These are phyloP conservation scores for Drosophila trichaetosa DNA, from an alignment of 2,888 invertebrate genomes.

Conservation along the genomic window DNA sequence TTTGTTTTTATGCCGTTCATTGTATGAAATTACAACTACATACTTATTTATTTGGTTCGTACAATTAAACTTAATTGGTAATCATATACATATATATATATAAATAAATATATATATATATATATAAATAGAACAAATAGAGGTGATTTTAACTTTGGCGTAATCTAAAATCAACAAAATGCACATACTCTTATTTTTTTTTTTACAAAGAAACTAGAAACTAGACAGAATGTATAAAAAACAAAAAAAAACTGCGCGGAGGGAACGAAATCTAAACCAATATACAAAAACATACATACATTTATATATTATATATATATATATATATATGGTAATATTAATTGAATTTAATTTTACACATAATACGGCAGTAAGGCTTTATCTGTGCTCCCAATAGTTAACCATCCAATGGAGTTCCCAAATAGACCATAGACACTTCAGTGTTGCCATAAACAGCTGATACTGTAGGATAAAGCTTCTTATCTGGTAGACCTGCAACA, in stretches of 20 bases:
- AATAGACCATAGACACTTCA: slow-evolving; percentile 99
- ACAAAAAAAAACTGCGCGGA: slow-evolving; percentile 25
- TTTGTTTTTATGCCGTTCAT: slow-evolving; percentile 40
- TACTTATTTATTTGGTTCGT: slow-evolving; percentile 54
- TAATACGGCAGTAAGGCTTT: slow-evolving; percentile 69
- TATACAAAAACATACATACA: slow-evolving; percentile 16
- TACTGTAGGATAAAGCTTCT: slow-evolving; percentile 96
- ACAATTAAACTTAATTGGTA: slow-evolving; percentile 50
- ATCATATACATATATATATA: slow-evolving; percentile 3
- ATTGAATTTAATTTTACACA: slow-evolving; percentile 58
- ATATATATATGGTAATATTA: slow-evolving; percentile 25
- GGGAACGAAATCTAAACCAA: slow-evolving; percentile 44
- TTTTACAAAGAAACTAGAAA: slow-evolving; percentile 64
- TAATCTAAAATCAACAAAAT: slow-evolving; percentile 65
- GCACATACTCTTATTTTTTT: slow-evolving; percentile 36
- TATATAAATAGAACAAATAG: slow-evolving; percentile 30
- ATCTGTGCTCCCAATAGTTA: slow-evolving; percentile 85
- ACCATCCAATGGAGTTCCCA: slow-evolving; percentile 98
- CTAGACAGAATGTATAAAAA: slow-evolving; percentile 36
- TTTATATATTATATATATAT: slow-evolving; percentile 17
- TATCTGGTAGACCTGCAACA: slow-evolving; percentile 93
- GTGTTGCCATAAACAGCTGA: slow-evolving; percentile 99
- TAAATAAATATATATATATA: slow-evolving; percentile 6
- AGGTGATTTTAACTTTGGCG: slow-evolving; percentile 64
- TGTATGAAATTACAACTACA: slow-evolving; percentile 46